Base-by-base conservation (phyloP, 2,888 invertebrate genomes). In the Drosophila barbarae region DNA sequence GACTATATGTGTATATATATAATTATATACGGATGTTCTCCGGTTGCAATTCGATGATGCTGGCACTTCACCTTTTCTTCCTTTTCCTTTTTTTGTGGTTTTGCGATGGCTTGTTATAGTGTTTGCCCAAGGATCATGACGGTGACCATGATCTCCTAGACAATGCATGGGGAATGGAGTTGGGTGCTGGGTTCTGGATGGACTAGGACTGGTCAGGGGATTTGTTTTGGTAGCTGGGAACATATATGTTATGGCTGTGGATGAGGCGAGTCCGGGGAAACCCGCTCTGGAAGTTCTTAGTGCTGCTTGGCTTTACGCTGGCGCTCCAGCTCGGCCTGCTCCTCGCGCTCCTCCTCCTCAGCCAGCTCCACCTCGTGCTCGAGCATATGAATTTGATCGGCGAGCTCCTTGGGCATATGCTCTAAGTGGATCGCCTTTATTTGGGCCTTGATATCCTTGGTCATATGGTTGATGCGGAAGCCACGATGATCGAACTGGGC, bases 401-500 rank as follows among this genome's bases (percentile, higher is more conserved):
- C 71, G 50, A 87, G 69, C 55, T 85, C 86, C 59, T 76, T 71
- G 49, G 87, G 77, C 84, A 87, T 84, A 7, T 58, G 52, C 30
- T 84, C 77, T 21, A 71, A n/a, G 36, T 78, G 80, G 2, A 87
- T 73, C 3, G 79, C 54, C 38, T 87, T 87, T 39, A 87, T 76
- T 30, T 86, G 74, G 3, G 77, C 84, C 60, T 86, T 80, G 15
- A 86, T 75, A 5, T 77, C 79, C 71, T 86, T 84, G 72, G 87
- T 76, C 85, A 86, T 84, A 70, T 87, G 75, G 54, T 86, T 86
- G 60, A 87, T 86, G 32, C 87, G 87, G 81, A 87, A 87, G 15
- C 88, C 88, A 13, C 87, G 86, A 64, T 88, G 86, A 73, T 87
- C 87, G 61, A 84, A 87, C 53, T 85, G 54, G 1, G 87, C 84